These are phyloP conservation scores for Papilio aristodemus DNA, from an alignment of 1,140 invertebrate genomes.

Conservation along the genomic window DNA sequence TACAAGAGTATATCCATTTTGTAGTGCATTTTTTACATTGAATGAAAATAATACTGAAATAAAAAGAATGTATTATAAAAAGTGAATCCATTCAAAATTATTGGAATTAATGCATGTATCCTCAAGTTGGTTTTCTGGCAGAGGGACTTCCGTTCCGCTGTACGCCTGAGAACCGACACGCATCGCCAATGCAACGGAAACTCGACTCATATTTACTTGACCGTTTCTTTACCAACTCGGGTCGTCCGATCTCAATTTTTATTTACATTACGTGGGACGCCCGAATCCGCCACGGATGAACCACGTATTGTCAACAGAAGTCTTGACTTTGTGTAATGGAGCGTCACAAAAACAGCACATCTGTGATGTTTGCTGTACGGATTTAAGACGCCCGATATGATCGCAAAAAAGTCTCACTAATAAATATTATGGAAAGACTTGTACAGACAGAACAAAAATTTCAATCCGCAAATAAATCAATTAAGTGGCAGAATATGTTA, in stretches of 20 bases:
- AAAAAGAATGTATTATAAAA: neutral
- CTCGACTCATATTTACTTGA: constrained; percentile 34
- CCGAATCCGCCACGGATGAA: constrained; percentile 1
- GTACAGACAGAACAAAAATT: neutral
- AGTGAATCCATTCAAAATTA: neutral
- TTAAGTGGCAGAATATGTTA: neutral
- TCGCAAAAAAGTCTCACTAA: neutral
- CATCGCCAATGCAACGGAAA: constrained; percentile 39
- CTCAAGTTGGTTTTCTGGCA: constrained; percentile 36
- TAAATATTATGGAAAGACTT: neutral
- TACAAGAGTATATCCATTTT: neutral
- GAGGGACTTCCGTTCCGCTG: constrained; percentile 52
- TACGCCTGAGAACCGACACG: constrained; percentile 51
- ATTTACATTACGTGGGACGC: constrained; percentile 24
- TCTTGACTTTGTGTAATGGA: constrained; percentile 24
- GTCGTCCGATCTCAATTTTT: constrained; percentile 25
- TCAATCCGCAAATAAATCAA: neutral
- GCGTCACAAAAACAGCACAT: constrained; percentile 16
- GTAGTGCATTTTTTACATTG: neutral
- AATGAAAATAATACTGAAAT: neutral
- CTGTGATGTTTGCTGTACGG: neutral
- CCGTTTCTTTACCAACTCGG: constrained; percentile 23
- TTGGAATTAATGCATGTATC: constrained; percentile 36
- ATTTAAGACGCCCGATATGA: neutral
- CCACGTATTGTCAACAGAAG: constrained; percentile 25